phyloP scores from a whole-genome alignment of 2,888 invertebrate species.

The Andrena fulva region DNA sequence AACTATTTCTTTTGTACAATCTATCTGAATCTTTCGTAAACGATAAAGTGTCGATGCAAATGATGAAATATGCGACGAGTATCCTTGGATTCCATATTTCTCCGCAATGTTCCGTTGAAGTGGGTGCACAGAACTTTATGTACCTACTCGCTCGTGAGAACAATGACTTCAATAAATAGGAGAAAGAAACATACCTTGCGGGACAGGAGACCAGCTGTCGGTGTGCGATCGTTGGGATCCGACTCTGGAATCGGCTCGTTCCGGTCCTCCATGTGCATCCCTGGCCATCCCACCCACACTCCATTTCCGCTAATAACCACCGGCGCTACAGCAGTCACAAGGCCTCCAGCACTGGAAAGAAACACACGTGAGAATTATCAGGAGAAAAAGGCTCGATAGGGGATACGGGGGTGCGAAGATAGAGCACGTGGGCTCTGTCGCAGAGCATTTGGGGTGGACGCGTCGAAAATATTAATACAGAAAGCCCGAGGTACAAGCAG shows the following conservation, averaged over 20 bases:
- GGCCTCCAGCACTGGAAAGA: slow-evolving; percentile 91
- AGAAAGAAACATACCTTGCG: slow-evolving; percentile 88
- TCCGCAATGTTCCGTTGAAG: too few relatives aligned
- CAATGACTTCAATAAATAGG: not conserved
- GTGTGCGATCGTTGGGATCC: slow-evolving; percentile 93
- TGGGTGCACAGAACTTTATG: not conserved
- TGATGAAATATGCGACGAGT: too few relatives aligned
- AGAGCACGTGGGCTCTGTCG: not conserved
- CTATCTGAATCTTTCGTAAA: too few relatives aligned
- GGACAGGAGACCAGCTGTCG: slow-evolving; percentile 94
- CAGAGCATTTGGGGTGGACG: not conserved
- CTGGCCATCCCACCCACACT: slow-evolving; percentile 97
- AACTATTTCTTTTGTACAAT: too few relatives aligned
- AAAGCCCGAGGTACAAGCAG: not conserved
- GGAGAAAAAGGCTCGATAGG: not conserved
- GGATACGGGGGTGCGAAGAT: not conserved
- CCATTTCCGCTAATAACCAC: slow-evolving; percentile 94
- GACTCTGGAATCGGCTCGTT: slow-evolving; percentile 94
- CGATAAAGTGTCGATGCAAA: too few relatives aligned
- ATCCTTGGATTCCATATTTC: too few relatives aligned
- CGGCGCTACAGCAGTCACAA: slow-evolving; percentile 96
- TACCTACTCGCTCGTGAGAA: not conserved
- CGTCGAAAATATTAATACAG: not conserved
- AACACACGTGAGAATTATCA: slow-evolving; percentile 10
- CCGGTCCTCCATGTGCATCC: slow-evolving; percentile 92